Base-by-base conservation (phyloP, 2,113 vertebrate species). In the Myiopsitta monachus region DNA sequence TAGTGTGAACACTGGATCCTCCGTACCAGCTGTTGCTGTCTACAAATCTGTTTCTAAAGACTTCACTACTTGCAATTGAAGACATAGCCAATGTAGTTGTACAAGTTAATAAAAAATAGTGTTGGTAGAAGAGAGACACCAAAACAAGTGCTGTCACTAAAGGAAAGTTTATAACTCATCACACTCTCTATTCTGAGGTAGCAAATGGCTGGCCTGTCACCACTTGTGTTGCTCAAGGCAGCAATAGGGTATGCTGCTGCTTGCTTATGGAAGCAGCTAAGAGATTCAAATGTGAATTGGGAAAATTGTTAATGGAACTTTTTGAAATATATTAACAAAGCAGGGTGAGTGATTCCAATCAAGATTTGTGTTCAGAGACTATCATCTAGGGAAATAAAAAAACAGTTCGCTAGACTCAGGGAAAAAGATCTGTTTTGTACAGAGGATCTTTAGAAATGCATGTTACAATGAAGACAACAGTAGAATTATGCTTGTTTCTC, bases 161-260 rank as follows among this genome's bases (percentile, higher is more conserved):
- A 67, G 55, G 24, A 61, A 28, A 87, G 47, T 87, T 96, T 64
- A 17, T 79, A 92, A 91, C 77, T 96, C 91, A 78, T 96, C 80
- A 4, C 87, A 39, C 66, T 91, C 59, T 92, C 69, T 64, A 3
- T 79, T 84, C 68, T 68, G 91, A 96, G 89, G 74, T 95, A 95
- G 91, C 66, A 55, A 81, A 91, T 64, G 43, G 47, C 51, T 64
- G 46, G 68, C 61, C 80, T 94, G 88, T 97, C 92, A 91, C 94
- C 94, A 78, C 67, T 6, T 72, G 12, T 44, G 33, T 72, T 95
- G 73, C 83, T 94, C 46, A 64, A 91, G 46, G 43, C 69, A 59
- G 83, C 76, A 83, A 17, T 36, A 94, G 64, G 51, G 39, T 88
- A 36, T 70, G 64, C 83, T 78, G 80, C 33, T 24, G 55, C 64